These are phyloP conservation scores for Drosophila truncata DNA, from an alignment of 1,140 invertebrate species.

Conservation along the genomic window DNA sequence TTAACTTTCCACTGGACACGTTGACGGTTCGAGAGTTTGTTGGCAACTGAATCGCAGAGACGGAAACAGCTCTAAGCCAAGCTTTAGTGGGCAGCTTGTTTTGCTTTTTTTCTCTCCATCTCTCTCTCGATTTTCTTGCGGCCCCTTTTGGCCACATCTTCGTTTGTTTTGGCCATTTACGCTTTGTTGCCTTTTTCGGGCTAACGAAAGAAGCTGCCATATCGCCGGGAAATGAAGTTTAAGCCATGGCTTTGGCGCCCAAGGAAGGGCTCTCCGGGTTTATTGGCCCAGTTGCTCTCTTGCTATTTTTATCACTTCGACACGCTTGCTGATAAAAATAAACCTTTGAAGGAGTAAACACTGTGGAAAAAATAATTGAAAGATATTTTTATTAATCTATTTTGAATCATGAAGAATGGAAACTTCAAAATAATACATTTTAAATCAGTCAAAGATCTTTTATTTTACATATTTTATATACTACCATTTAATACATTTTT, in stretches of 20 bases:
- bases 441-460: too few relatives aligned
- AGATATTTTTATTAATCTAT: neutral
- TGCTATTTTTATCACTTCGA: conserved; percentile 29
- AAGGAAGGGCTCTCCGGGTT: neutral
- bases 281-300: neutral
- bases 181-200: conserved; percentile 15
- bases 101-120: conserved; percentile 31
- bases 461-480: neutral
- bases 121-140: conserved; percentile 16
- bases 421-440: neutral
- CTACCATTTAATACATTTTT: neutral
- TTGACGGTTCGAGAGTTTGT: conserved; percentile 69
- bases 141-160: conserved; percentile 74
- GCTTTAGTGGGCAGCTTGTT: conserved; percentile 36
- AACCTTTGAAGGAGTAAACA: neutral
- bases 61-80: conserved; percentile 57
- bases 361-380: neutral
- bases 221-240: conserved; percentile 30
- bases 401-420: neutral
- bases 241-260: conserved; percentile 37
- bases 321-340: conserved; percentile 59
- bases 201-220: conserved; percentile 36
- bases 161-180: conserved; percentile 59
- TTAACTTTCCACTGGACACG: conserved; percentile 63
- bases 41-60: conserved; percentile 58